Evolutionary conservation across 2,113 vertebrate genomes (phyloP).

Genomic region (Pipa parva): DNA sequence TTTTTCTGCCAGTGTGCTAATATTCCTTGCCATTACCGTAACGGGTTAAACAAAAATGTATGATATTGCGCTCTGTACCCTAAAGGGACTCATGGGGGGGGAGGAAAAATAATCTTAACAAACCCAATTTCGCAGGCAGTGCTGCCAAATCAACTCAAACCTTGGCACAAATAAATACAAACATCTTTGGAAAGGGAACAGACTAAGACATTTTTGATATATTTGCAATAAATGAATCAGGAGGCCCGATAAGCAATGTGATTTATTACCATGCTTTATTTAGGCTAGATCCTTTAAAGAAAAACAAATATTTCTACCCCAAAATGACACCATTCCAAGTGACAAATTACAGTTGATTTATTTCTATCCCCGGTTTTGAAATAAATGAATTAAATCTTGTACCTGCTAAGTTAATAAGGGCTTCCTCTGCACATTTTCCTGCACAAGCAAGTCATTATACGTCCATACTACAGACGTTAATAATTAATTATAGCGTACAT

Average conservation of each 20-base stretch:
- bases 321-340: background rate
- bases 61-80: background rate
- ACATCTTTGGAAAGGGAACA: conserved; percentile 7
- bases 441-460: background rate
- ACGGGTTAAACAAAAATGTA: too few relatives aligned
- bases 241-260: too few relatives aligned
- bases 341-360: background rate
- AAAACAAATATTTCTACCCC: background rate
- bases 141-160: background rate
- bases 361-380: background rate
- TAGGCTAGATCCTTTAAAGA: too few relatives aligned
- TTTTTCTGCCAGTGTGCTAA: too few relatives aligned
- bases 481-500: background rate
- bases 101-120: background rate
- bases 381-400: background rate
- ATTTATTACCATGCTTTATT: too few relatives aligned
- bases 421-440: background rate
- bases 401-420: background rate
- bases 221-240: too few relatives aligned
- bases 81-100: background rate
- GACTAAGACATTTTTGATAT: too few relatives aligned
- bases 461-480: background rate
- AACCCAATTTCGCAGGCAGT: background rate
- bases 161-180: background rate
- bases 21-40: too few relatives aligned